A percentile compares a stretch with the other conserved stretches of the same genome.
These are phyloP conservation scores for Apistogramma diplotaenia DNA, from an alignment of 2,113 vertebrate species.

Conservation along the genomic window DNA sequence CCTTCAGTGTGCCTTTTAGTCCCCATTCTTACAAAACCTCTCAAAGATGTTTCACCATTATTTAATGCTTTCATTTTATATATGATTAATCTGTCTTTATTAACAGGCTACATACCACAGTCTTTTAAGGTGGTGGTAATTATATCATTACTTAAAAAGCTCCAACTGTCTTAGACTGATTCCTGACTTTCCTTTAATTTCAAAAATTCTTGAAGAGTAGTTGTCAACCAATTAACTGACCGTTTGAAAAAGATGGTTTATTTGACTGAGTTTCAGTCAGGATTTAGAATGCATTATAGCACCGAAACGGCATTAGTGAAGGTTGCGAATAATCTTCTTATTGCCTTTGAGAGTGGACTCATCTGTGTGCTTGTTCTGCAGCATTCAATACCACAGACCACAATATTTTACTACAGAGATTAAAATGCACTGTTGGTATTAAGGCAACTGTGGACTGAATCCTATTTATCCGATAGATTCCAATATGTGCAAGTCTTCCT, in stretches of 20 bases:
- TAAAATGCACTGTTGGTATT: too few relatives aligned
- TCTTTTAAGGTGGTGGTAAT: background rate
- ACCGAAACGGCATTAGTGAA: too few relatives aligned
- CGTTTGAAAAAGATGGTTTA: accelerated
- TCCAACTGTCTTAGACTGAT: background rate
- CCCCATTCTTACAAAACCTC: background rate
- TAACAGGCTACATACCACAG: background rate
- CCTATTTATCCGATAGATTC: too few relatives aligned
- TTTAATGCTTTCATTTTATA: background rate
- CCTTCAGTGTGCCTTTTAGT: accelerated
- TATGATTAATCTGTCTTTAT: background rate
- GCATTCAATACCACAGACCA: too few relatives aligned
- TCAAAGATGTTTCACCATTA: background rate
- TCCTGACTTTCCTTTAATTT: background rate
- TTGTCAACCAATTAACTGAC: background rate
- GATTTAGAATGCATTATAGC: too few relatives aligned
- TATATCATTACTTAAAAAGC: accelerated
- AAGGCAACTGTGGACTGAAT: too few relatives aligned
- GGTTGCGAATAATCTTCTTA: too few relatives aligned
- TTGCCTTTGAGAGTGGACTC: too few relatives aligned
- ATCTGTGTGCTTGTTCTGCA: too few relatives aligned
- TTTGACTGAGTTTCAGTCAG: too few relatives aligned
- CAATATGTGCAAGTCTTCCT: too few relatives aligned
- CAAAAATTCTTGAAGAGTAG: background rate
- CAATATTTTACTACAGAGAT: too few relatives aligned